Evolutionary conservation across 2,888 invertebrate species (phyloP), one percentile per base, ranked within the genome.

Genomic region (Norana najaformis): DNA sequence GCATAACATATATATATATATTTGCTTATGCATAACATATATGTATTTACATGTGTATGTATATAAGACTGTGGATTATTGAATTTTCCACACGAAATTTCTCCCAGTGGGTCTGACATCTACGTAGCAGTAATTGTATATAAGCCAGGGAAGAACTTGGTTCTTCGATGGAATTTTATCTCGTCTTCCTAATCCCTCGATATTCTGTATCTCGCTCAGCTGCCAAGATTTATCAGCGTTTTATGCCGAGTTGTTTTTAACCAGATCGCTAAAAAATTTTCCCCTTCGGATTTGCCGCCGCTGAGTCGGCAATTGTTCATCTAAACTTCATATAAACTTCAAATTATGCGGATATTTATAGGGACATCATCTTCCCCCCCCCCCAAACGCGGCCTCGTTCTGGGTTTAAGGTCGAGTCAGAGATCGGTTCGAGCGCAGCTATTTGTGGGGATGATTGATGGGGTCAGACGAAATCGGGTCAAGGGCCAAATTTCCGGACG

Each of bases 151-250:
- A 30, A 53, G 53, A 53, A n/a, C n/a, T 4, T n/a, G 69, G 0
- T 30, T 69, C 30, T n/a, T 6, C n/a, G 69, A 69, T n/a, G 69
- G 69, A 69, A n/a, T 69, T 30, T 69, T 69, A 69, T 69, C 69
- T 30, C 30, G 30, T n/a, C 13, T 6, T n/a, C 69, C n/a, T 69
- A 69, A 69, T 69, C 69, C 69, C 1, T 69, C 69, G n/a, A 69
- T 69, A 69, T 69, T 69, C 69, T n/a, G 69, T 69, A 69, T 69
- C 69, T 30, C 69, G 30, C n/a, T 69, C 30, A 3, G 69, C 69
- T 69, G 69, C n/a, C 69, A n/a, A 69, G 69, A n/a, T 69, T n/a
- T 69, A 69, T 69, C 69, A n/a, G 69, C 69, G n/a, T 69, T 69
- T n/a, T 69, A 69, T n/a, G n/a, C 69, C 30, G 30, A 69, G 69